Conservation (phyloP, 1,140 invertebrate species). For the Stegodyphus mimosarum region DNA sequence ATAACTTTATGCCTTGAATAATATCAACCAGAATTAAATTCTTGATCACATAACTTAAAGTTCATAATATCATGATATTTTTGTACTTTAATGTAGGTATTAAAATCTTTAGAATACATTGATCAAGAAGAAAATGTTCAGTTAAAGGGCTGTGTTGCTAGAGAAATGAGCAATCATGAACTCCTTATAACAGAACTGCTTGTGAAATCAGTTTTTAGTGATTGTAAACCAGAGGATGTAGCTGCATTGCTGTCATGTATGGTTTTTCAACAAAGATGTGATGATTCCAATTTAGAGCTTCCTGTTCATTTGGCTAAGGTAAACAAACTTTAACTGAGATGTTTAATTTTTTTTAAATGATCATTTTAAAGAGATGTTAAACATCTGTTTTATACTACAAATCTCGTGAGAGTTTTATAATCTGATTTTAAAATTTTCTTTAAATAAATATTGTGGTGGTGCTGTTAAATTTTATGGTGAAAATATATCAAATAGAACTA, state of each 20-base stretch:
- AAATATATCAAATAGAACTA: too few relatives aligned
- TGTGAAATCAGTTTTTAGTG: slow-evolving; percentile 86
- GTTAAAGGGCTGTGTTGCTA: slow-evolving; percentile 92
- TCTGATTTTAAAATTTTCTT: too few relatives aligned
- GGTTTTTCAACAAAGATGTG: slow-evolving; percentile 84
- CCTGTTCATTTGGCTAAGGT: slow-evolving; percentile 39
- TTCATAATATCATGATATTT: too few relatives aligned
- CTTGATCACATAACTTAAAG: too few relatives aligned
- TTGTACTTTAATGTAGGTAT: slow-evolving; percentile 70
- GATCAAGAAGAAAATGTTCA: slow-evolving; percentile 79
- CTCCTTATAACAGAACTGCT: slow-evolving; percentile 95
- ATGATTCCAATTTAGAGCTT: slow-evolving; percentile 65
- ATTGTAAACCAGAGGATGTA: slow-evolving; percentile 84
- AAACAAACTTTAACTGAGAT: background rate
- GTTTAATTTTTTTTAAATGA: too few relatives aligned
- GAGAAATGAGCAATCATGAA: slow-evolving; percentile 93
- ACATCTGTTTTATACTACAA: too few relatives aligned
- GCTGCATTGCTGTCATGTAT: slow-evolving; percentile 90
- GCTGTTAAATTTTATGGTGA: too few relatives aligned
- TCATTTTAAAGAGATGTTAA: too few relatives aligned
- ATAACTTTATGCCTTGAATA: too few relatives aligned
- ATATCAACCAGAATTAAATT: too few relatives aligned
- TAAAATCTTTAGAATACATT: slow-evolving; percentile 78
- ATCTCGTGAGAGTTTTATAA: too few relatives aligned
- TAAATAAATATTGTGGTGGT: too few relatives aligned